Evolutionary conservation across 2,113 vertebrate genomes (phyloP).

Genomic region (Daphoenositta chrysoptera): DNA sequence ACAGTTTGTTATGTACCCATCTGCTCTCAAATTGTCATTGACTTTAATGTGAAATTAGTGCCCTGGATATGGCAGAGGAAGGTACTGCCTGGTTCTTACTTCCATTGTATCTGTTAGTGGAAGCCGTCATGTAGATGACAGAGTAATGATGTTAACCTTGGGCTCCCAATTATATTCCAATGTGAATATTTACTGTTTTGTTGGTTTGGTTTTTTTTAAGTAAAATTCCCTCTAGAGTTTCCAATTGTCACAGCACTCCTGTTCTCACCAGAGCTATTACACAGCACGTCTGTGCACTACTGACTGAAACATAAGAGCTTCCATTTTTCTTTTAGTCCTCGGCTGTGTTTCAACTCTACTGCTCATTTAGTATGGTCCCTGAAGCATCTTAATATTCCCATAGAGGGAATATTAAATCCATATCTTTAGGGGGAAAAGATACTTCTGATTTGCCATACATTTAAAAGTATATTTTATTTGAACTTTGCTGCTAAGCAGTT

Average conservation of each 20-base stretch:
- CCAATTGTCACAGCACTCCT: background rate
- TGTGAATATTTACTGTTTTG: background rate
- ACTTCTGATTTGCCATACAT: background rate
- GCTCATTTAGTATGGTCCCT: background rate
- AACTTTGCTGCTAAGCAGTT: background rate
- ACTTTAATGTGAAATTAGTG: background rate
- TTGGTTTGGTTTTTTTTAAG: background rate
- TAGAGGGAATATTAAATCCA: background rate
- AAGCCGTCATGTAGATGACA: background rate
- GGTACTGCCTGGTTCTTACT: background rate
- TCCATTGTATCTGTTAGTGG: background rate
- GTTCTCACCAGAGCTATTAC: background rate
- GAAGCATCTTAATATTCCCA: background rate
- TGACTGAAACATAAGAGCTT: background rate
- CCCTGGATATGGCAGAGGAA: background rate
- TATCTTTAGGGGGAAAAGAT: background rate
- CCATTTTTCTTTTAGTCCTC: background rate
- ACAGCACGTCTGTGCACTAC: background rate
- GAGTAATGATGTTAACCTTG: background rate
- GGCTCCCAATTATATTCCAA: background rate
- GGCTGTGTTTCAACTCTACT: background rate
- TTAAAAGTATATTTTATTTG: background rate
- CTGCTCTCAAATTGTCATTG: slow-evolving; percentile 1
- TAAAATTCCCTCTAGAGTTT: background rate
- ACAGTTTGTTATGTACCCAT: background rate